These are phyloP conservation scores for Hydra vulgaris DNA, from an alignment of 30 jellyfish, hydroid and myxozoan species.

Conservation along the genomic window DNA sequence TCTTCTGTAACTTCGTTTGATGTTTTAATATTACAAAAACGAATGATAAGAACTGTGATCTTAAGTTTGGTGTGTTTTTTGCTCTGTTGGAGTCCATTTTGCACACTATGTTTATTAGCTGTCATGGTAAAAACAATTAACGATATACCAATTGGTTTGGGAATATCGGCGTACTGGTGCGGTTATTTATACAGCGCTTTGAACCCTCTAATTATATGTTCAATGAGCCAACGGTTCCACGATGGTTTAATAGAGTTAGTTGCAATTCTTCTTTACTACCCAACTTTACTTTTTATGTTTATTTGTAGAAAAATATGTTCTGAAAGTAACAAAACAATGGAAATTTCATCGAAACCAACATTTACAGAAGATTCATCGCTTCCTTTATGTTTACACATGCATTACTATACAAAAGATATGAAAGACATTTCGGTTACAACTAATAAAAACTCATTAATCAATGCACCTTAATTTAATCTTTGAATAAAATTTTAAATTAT, in stretches of 20 bases:
- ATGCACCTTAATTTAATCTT: not conserved
- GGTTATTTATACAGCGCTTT: slow-evolving; percentile 81
- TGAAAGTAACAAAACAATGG: not conserved
- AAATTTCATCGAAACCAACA: not conserved
- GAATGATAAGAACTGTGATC: slow-evolving; percentile 61
- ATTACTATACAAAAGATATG: not conserved
- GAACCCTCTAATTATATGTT: slow-evolving; percentile 75
- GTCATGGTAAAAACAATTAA: slow-evolving; percentile 32
- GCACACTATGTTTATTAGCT: slow-evolving; percentile 43
- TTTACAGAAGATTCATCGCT: not conserved
- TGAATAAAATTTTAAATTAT: too few species aligned
- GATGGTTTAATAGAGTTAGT: slow-evolving; percentile 50
- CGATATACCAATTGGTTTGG: slow-evolving; percentile 74
- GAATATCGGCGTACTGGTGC: slow-evolving; percentile 94
- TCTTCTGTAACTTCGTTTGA: slow-evolving; percentile 46
- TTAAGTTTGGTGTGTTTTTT: slow-evolving; percentile 74
- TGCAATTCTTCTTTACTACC: not conserved
- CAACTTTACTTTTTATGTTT: not conserved
- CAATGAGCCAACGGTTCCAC: slow-evolving; percentile 70
- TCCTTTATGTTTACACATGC: not conserved
- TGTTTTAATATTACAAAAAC: slow-evolving; percentile 53
- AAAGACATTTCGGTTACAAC: not conserved
- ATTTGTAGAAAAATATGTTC: not conserved
- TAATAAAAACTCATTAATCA: not conserved
- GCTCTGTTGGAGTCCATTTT: slow-evolving; percentile 86